Conservation (phyloP, 1,140 invertebrate species). For the Mactra quadrangularis region DNA sequence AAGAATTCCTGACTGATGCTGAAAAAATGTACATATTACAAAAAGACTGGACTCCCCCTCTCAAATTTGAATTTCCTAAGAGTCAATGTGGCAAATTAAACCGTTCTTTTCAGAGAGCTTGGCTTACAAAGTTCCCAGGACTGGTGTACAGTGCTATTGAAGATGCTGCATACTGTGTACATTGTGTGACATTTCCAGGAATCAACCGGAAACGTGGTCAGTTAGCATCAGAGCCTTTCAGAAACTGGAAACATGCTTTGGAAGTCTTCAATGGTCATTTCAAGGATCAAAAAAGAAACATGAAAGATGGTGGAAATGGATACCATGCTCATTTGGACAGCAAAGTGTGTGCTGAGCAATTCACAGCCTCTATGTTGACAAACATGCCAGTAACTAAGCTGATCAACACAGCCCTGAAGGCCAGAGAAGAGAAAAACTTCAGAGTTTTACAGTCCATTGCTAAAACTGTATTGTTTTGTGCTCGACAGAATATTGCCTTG, state of each 20-base stretch:
- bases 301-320: constrained; percentile 1
- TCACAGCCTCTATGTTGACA: constrained; percentile 1
- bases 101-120: background rate
- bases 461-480: constrained; percentile 6
- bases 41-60: constrained; percentile 9
- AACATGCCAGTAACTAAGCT: constrained; percentile 3
- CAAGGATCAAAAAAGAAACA: background rate
- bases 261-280: background rate
- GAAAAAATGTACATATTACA: constrained; percentile 18
- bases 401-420: background rate
- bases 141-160: background rate
- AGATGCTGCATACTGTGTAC: constrained; percentile 9
- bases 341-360: constrained; percentile 6
- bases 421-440: background rate
- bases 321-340: constrained; percentile 6
- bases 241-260: constrained; percentile 3
- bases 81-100: constrained; percentile 4
- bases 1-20: constrained; percentile 6
- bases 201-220: background rate
- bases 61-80: constrained; percentile 5
- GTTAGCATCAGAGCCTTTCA: background rate
- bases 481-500: background rate
- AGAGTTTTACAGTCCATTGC: constrained; percentile 9
- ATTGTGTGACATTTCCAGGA: constrained; percentile 4
- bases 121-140: constrained; percentile 4